Percentiles rank a stretch among this genome's conserved stretches.
phyloP scores from a whole-genome alignment of 2,113 vertebrate genomes.

The Phalacrocorax aristotelis region DNA sequence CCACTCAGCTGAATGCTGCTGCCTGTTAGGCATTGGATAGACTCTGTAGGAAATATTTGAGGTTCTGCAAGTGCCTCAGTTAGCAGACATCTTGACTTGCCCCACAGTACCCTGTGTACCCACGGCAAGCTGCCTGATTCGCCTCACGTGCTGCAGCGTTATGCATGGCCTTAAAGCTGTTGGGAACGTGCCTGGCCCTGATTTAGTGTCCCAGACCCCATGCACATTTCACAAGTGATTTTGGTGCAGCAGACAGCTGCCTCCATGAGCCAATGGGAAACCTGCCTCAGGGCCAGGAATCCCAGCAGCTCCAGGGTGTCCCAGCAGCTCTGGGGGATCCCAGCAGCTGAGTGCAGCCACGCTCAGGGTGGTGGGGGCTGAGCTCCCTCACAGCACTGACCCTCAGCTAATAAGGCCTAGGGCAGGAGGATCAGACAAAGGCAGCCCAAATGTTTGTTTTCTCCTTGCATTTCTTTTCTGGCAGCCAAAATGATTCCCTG shows the following conservation, averaged over 20 bases:
- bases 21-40: neutral
- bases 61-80: neutral
- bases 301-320: neutral
- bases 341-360: neutral
- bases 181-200: neutral
- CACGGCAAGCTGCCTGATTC: neutral
- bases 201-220: neutral
- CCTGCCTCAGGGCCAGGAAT: neutral
- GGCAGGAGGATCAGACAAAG: neutral
- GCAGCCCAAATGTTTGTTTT: neutral
- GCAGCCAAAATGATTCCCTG: neutral
- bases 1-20: neutral
- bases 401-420: neutral
- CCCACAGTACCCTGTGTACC: neutral
- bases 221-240: accelerated
- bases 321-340: neutral
- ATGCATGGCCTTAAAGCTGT: neutral
- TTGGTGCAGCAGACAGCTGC: neutral
- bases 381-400: neutral
- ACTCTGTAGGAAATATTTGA: neutral
- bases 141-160: neutral
- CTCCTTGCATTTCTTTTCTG: neutral
- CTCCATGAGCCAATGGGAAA: neutral
- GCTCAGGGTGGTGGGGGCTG: neutral
- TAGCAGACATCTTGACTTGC: neutral